phyloP scores from a whole-genome alignment of 2,113 vertebrate species.

The Coracopsis vasa region DNA sequence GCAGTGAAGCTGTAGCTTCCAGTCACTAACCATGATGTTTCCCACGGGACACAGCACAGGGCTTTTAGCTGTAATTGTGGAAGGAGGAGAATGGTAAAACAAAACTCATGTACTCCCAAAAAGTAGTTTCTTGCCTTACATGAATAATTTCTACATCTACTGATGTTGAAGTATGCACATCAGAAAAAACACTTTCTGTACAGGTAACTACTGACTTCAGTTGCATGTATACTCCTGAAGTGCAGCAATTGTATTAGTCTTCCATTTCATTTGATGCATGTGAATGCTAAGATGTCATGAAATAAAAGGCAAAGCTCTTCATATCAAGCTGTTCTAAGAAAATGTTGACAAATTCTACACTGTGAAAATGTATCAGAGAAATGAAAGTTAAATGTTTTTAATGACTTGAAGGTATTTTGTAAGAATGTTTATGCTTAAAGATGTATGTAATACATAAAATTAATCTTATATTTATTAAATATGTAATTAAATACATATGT shows the following conservation, averaged over 20 bases:
- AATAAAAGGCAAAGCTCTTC: background rate
- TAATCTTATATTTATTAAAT: background rate
- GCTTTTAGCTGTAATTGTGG: background rate
- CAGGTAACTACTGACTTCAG: background rate
- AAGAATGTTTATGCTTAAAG: background rate
- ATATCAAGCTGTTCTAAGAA: background rate
- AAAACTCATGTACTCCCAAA: background rate
- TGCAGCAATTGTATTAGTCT: background rate
- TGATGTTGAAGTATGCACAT: background rate
- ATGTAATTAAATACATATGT: background rate
- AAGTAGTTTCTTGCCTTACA: background rate
- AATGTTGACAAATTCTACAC: background rate
- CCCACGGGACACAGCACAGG: background rate
- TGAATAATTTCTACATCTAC: background rate
- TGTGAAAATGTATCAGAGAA: background rate
- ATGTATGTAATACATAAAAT: background rate
- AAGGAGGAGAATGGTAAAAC: background rate
- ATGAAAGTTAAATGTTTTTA: background rate
- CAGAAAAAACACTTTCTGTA: background rate
- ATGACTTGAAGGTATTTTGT: background rate
- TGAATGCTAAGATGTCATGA: background rate
- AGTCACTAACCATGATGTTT: background rate
- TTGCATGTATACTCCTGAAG: background rate
- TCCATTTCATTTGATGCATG: background rate
- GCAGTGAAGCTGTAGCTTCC: fast-evolving